Conservation (phyloP, 2,888 invertebrate genomes). For the Neoitamus cyanurus region DNA sequence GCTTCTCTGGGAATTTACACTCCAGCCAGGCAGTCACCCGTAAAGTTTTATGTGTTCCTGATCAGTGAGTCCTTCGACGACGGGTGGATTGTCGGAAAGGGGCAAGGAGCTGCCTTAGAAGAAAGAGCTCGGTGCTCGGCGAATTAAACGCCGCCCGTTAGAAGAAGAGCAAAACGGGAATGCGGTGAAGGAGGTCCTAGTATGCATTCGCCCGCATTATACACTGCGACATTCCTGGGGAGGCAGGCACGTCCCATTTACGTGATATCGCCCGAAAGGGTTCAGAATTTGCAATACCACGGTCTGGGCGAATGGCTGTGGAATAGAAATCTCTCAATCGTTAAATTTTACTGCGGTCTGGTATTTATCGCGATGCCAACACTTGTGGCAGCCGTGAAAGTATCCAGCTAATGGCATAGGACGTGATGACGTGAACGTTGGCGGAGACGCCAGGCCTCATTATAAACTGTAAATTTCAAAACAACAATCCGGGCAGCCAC, state of each 20-base stretch:
- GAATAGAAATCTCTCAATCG: constrained; percentile 14
- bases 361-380: neutral
- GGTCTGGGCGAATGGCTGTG: neutral
- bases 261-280: neutral
- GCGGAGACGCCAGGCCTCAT: neutral
- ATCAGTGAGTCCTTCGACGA: neutral
- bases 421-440: neutral
- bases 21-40: neutral
- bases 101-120: neutral
- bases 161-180: neutral
- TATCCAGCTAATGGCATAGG: neutral
- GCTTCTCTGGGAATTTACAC: neutral
- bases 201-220: neutral
- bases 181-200: neutral
- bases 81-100: neutral
- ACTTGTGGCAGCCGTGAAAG: neutral
- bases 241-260: neutral
- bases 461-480: neutral
- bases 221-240: neutral
- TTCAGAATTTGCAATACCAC: constrained; percentile 10
- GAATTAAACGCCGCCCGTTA: neutral
- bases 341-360: constrained; percentile 2
- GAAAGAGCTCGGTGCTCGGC: neutral
- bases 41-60: neutral
- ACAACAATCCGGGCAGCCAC: neutral